Evolutionary conservation across 2,113 vertebrate genomes (phyloP).

Genomic region (Dryoscopus gambensis): DNA sequence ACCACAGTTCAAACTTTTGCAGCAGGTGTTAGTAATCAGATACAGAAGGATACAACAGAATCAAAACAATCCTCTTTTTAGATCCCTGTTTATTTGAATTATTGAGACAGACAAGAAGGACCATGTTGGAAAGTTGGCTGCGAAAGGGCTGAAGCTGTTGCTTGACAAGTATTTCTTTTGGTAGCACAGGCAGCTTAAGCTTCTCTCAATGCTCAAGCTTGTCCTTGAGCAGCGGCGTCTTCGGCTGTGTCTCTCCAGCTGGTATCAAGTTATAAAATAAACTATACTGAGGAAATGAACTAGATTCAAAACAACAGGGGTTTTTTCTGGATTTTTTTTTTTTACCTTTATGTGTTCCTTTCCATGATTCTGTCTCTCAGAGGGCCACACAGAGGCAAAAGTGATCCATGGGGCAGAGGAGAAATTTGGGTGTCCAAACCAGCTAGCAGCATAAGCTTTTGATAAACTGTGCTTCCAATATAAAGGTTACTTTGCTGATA

Average conservation of each 20-base stretch:
- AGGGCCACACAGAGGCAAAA: background rate
- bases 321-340: background rate
- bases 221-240: background rate
- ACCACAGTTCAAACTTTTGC: background rate
- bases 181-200: background rate
- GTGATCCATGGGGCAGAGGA: background rate
- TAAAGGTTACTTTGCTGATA: background rate
- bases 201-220: background rate
- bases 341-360: background rate
- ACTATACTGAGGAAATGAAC: background rate
- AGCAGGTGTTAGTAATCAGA: constrained; percentile 7
- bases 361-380: background rate
- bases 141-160: background rate
- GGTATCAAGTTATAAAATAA: background rate
- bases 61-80: background rate
- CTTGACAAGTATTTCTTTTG: background rate
- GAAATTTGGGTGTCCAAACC: background rate
- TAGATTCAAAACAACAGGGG: background rate
- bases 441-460: background rate
- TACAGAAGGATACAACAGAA: background rate
- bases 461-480: background rate
- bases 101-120: background rate
- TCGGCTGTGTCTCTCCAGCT: background rate
- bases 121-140: background rate
- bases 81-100: constrained; percentile 4